A percentile compares a stretch with the other conserved stretches of the same genome.
Conservation (phyloP, 2,113 vertebrate species). For the Bolborhynchus lineola region DNA sequence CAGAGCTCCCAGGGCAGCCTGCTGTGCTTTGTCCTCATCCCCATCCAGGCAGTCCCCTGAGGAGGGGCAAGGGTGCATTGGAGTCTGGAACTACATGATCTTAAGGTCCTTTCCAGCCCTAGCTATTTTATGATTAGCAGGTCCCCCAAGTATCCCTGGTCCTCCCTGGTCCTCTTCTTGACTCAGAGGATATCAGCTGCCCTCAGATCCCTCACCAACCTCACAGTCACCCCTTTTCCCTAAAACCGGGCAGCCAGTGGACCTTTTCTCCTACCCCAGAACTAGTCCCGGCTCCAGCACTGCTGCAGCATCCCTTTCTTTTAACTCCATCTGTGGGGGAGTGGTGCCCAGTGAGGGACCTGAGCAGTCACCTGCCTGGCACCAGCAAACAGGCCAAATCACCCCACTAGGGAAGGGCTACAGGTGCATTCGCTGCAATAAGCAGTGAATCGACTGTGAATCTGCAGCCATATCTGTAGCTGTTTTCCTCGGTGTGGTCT, state of each 20-base stretch:
- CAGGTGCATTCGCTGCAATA: rapidly evolving
- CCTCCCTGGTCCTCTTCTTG: background rate
- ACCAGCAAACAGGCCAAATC: background rate
- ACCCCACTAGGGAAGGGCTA: background rate
- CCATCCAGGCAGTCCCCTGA: background rate
- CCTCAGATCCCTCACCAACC: background rate
- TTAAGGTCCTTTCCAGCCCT: background rate
- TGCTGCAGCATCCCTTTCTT: background rate
- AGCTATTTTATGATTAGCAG: background rate
- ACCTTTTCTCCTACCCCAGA: background rate
- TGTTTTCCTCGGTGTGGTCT: background rate
- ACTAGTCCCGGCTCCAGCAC: background rate
- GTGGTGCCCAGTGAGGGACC: background rate
- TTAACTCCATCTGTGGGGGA: background rate
- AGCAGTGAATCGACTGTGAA: background rate
- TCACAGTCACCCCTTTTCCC: background rate
- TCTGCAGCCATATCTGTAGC: background rate
- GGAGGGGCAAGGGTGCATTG: background rate
- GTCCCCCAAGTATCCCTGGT: background rate
- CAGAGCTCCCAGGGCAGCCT: rapidly evolving
- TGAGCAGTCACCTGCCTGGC: rapidly evolving
- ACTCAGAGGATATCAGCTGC: background rate
- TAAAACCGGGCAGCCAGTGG: rapidly evolving
- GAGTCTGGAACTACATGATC: background rate
- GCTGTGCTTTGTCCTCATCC: background rate